These are phyloP conservation scores for Trichomycterus rosablanca DNA, from an alignment of 2,113 vertebrate genomes.

Conservation along the genomic window DNA sequence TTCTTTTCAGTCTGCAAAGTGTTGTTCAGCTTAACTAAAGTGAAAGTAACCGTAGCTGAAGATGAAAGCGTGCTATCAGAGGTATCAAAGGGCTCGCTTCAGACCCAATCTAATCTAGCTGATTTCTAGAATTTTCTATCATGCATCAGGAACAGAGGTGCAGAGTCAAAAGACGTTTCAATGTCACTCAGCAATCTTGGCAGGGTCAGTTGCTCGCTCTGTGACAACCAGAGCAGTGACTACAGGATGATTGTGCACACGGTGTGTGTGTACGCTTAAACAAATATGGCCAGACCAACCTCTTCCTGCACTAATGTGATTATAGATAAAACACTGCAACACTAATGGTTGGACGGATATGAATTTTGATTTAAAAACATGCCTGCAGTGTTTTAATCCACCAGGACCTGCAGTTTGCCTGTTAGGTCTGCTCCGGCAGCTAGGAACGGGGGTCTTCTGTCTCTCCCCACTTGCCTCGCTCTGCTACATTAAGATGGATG, in stretches of 20 bases:
- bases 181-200: slow-evolving; percentile 22
- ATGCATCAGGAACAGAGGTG: slow-evolving; percentile 33
- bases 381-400: slow-evolving; percentile 1
- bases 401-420: background rate
- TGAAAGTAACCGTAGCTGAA: slow-evolving; percentile 41
- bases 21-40: slow-evolving; percentile 49
- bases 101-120: no score
- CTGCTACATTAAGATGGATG: slow-evolving; percentile 50
- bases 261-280: background rate
- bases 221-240: background rate
- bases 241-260: slow-evolving; percentile 20
- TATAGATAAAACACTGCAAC: no score
- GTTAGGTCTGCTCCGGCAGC: slow-evolving; percentile 9
- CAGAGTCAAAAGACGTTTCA: slow-evolving; percentile 23
- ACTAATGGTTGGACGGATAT: no score
- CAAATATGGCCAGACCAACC: background rate
- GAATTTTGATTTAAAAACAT: slow-evolving; percentile 26
- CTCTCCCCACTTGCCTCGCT: slow-evolving; percentile 25
- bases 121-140: slow-evolving; percentile 45
- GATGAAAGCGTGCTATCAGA: slow-evolving; percentile 38
- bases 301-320: background rate
- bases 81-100: no score
- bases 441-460: background rate
- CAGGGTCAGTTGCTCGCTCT: slow-evolving; percentile 34
- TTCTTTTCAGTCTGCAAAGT: slow-evolving; percentile 44